phyloP scores from a whole-genome alignment of 2,113 vertebrate species.

The Chunga burmeisteri region DNA sequence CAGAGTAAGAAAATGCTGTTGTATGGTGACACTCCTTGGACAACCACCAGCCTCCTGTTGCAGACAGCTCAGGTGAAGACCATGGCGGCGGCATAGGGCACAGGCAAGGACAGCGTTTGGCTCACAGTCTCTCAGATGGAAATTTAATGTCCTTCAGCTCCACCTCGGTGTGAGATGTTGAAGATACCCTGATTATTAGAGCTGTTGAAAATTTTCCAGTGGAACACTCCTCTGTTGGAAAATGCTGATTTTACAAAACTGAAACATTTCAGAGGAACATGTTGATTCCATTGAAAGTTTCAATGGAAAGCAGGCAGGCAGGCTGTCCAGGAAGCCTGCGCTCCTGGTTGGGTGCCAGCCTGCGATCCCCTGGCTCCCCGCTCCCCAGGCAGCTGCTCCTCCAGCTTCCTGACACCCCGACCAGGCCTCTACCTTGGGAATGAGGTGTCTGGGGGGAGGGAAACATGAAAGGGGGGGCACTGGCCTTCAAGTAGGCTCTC shows the following conservation, averaged over 20 bases:
- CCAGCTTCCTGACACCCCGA: neutral
- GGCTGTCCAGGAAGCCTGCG: neutral
- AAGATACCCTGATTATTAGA: neutral
- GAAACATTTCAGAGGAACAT: slow-evolving; percentile 29
- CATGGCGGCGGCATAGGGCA: rapidly evolving
- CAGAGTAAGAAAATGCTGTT: neutral
- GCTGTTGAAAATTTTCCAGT: neutral
- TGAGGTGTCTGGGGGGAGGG: neutral
- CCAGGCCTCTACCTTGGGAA: neutral
- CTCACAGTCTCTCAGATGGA: neutral
- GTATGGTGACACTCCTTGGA: neutral
- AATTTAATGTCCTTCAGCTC: neutral
- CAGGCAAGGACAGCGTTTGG: neutral
- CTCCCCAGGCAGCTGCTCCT: neutral
- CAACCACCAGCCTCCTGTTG: rapidly evolving
- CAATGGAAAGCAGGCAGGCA: slow-evolving; percentile 46
- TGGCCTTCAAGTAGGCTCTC: neutral
- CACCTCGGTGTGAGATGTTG: neutral
- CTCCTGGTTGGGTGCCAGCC: neutral
- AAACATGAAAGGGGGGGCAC: neutral
- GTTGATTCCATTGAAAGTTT: slow-evolving; percentile 46
- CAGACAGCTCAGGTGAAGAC: neutral
- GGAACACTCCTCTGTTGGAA: slow-evolving; percentile 10
- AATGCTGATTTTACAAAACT: slow-evolving; percentile 38
- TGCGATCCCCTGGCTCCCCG: neutral